These are phyloP conservation scores for Eulemur macaco DNA, from an alignment of 2,113 vertebrate species.

Conservation along the genomic window DNA sequence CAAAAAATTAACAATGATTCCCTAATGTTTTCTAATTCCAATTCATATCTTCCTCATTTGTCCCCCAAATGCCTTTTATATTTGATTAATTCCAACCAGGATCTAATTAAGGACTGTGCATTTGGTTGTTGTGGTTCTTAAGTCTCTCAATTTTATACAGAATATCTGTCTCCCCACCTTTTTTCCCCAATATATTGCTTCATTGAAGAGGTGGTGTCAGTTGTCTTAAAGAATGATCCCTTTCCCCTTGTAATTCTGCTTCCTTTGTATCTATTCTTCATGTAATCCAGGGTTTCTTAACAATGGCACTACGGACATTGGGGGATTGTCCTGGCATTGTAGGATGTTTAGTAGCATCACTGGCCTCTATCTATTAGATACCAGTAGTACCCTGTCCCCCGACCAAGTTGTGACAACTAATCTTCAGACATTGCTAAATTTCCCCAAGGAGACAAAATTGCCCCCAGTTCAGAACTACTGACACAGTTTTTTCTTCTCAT, in stretches of 20 bases:
- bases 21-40: neutral
- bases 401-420: neutral
- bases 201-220: neutral
- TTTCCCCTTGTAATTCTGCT: constrained; percentile 27
- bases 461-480: neutral
- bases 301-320: neutral
- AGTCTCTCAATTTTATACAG: neutral
- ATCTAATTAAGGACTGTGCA: neutral
- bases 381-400: neutral
- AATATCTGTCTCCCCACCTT: neutral
- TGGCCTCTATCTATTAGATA: neutral
- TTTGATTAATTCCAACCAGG: neutral
- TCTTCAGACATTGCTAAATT: neutral
- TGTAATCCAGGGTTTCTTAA: neutral
- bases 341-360: neutral
- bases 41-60: neutral
- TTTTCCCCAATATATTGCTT: neutral
- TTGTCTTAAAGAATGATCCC: neutral
- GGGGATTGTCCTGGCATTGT: neutral
- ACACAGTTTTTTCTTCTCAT: neutral
- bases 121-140: neutral
- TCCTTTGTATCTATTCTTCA: neutral
- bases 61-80: neutral
- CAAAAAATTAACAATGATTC: neutral
- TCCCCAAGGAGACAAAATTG: neutral